phyloP scores from a whole-genome alignment of 2,888 invertebrate species.

The Eurois occulta region DNA sequence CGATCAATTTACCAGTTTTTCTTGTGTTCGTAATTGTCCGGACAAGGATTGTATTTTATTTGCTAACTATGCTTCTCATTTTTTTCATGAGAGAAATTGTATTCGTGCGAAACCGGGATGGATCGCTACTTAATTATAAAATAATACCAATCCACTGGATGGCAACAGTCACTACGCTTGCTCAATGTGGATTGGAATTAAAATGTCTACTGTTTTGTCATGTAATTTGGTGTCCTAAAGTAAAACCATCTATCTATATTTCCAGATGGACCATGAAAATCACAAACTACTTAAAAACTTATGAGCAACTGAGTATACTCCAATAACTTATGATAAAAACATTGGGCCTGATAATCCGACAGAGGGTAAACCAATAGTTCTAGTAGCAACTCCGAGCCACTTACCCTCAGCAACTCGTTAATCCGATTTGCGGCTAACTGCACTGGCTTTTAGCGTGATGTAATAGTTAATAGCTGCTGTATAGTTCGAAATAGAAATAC shows the following conservation, averaged over 20 bases:
- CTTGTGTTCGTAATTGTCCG: too few relatives aligned
- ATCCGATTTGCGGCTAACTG: conserved; percentile 61
- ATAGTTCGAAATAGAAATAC: not conserved
- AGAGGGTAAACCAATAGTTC: conserved; percentile 8
- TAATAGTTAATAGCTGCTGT: conserved; percentile 12
- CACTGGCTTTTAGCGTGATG: conserved; percentile 56
- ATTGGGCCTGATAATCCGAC: conserved; percentile 1
- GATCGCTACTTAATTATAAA: too few relatives aligned
- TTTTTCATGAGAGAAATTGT: too few relatives aligned
- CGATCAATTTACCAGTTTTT: too few relatives aligned
- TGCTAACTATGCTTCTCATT: too few relatives aligned
- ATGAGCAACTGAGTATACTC: not conserved
- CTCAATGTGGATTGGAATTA: too few relatives aligned
- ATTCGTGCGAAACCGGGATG: too few relatives aligned
- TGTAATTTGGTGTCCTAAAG: too few relatives aligned
- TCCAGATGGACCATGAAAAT: not conserved
- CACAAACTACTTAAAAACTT: not conserved
- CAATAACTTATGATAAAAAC: conserved; percentile 14
- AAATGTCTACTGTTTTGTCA: too few relatives aligned
- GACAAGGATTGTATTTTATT: too few relatives aligned
- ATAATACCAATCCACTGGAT: too few relatives aligned
- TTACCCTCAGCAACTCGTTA: conserved; percentile 48
- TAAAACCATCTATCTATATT: not conserved
- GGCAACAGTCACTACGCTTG: too few relatives aligned
- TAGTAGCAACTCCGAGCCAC: conserved; percentile 33